Evolutionary conservation across 2,797 vertebrate species (phyloP).

Genomic region (Gephyroberyx darwinii): DNA sequence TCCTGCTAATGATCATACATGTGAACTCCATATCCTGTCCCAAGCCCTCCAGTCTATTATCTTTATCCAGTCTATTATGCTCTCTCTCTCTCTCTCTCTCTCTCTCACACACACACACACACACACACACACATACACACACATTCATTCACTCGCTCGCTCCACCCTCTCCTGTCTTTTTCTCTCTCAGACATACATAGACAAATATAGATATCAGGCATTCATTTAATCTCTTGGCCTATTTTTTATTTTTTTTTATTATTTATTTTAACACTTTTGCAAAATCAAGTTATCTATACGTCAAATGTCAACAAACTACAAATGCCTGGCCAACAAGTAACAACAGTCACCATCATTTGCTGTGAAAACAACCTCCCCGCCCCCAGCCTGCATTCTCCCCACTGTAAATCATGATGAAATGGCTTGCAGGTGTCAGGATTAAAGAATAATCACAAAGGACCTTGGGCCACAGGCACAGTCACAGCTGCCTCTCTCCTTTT

Average conservation of each 20-base stretch:
- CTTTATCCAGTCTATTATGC: constrained; percentile 77
- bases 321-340: constrained; percentile 87
- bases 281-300: constrained; percentile 81
- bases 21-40: constrained; percentile 85
- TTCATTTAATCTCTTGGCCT: constrained; percentile 52
- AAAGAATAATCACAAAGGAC: constrained; percentile 91
- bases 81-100: constrained; percentile 20
- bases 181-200: constrained; percentile 46
- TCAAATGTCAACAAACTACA: constrained; percentile 87
- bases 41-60: constrained; percentile 83
- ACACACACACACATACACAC: constrained; percentile 37
- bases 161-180: constrained; percentile 19
- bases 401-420: constrained; percentile 98
- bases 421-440: constrained; percentile 99
- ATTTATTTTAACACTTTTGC: constrained; percentile 83
- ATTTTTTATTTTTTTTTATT: too few species aligned
- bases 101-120: constrained; percentile 20
- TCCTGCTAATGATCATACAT: constrained; percentile 78
- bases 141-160: constrained; percentile 29
- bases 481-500: constrained; percentile 94
- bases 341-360: constrained; percentile 90
- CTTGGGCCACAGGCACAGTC: constrained; percentile 82
- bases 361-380: constrained; percentile 86
- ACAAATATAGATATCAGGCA: constrained; percentile 66
- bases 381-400: constrained; percentile 88